Percentiles rank a stretch among this genome's conserved stretches.
Evolutionary conservation across 2,888 invertebrate species (phyloP).

Genomic region (Creontiades dilutus): DNA sequence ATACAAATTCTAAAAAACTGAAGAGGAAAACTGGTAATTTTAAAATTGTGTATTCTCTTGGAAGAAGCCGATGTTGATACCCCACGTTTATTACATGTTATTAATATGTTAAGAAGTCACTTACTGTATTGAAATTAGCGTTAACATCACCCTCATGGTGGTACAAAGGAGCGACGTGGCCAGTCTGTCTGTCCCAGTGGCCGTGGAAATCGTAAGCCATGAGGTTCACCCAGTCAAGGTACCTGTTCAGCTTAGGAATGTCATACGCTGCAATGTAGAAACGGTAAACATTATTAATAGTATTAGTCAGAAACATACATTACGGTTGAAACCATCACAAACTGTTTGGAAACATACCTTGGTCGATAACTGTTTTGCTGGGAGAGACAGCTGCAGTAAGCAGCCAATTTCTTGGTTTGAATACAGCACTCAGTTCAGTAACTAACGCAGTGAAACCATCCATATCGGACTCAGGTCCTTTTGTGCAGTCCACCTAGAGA

Average conservation of each 20-base stretch:
- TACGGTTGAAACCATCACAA: no score
- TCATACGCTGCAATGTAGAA: conserved; percentile 81
- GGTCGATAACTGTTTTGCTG: conserved; percentile 92
- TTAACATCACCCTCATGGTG: conserved; percentile 83
- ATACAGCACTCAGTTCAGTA: conserved; percentile 84
- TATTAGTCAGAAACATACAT: no score
- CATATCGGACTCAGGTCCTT: conserved; percentile 91
- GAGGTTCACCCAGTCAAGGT: conserved; percentile 89
- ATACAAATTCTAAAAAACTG: no score
- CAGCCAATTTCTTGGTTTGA: conserved; percentile 83
- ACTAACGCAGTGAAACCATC: conserved; percentile 87
- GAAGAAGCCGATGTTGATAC: no score
- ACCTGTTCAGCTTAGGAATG: conserved; percentile 82
- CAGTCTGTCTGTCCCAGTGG: conserved; percentile 86
- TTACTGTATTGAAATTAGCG: conserved; percentile 85
- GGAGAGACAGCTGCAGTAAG: conserved; percentile 93
- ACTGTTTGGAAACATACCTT: conserved; percentile 78
- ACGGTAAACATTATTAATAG: no score
- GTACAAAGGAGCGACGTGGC: conserved; percentile 87
- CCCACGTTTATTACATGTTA: neutral
- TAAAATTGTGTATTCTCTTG: no score
- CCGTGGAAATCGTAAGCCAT: conserved; percentile 92
- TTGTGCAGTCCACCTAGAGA: conserved; percentile 88
- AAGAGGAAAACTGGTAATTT: no score
- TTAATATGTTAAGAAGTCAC: conserved; percentile 76